Conservation (phyloP, 2,888 invertebrate species). For the Anticlea derivata region DNA sequence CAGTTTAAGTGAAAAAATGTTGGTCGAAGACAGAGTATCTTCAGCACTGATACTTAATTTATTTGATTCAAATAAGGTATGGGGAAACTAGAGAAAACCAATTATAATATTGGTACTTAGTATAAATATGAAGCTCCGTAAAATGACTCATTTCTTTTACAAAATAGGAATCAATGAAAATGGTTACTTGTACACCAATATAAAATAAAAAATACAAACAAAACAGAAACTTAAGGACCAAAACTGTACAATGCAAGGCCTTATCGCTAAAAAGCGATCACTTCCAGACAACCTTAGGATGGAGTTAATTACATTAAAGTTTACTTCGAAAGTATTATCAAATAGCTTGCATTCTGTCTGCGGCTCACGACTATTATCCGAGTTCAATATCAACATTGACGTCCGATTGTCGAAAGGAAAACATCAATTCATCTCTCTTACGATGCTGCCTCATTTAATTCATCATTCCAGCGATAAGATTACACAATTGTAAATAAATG, state of each 20-base stretch:
- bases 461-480: slow-evolving; percentile 64
- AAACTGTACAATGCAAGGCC: no score
- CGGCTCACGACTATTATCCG: slow-evolving; percentile 25
- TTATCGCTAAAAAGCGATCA: no score
- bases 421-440: slow-evolving; percentile 65
- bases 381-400: slow-evolving; percentile 51
- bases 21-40: slow-evolving; percentile 23
- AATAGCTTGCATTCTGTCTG: slow-evolving; percentile 16
- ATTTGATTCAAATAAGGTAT: not conserved
- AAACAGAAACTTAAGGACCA: no score
- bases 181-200: no score
- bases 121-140: no score
- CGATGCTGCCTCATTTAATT: slow-evolving; percentile 58
- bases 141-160: no score
- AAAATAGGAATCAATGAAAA: no score
- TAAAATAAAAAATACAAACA: no score
- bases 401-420: slow-evolving; percentile 48
- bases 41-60: slow-evolving; percentile 5
- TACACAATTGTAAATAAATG: slow-evolving; percentile 77
- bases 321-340: no score
- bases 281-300: no score
- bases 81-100: no score
- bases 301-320: not conserved
- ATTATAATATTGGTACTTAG: no score
- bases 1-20: slow-evolving; percentile 35